These are phyloP conservation scores for Pitangus sulphuratus DNA, from an alignment of 2,797 vertebrate species.

Conservation along the genomic window DNA sequence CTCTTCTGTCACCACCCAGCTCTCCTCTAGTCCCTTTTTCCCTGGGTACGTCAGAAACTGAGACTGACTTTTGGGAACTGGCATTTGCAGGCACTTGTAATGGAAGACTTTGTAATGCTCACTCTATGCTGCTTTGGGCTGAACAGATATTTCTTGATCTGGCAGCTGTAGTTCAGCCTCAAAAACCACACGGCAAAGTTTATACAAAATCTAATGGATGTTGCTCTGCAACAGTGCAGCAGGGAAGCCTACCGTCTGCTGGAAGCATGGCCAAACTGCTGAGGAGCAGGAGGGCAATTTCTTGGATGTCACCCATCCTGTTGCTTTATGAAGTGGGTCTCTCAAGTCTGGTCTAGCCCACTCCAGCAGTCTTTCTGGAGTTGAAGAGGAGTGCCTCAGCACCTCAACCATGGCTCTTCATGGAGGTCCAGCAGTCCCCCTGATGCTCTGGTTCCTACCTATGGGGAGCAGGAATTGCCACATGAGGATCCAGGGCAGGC, in stretches of 20 bases:
- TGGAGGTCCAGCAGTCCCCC: fast-evolving
- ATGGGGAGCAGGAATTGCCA: not conserved
- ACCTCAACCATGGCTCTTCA: not conserved
- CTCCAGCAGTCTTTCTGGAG: not conserved
- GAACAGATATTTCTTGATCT: not conserved
- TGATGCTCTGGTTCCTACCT: not conserved
- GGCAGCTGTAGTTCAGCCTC: not conserved
- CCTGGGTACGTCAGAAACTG: fast-evolving
- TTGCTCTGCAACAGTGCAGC: fast-evolving
- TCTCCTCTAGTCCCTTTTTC: not conserved
- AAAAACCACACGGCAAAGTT: fast-evolving
- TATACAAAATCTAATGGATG: fast-evolving
- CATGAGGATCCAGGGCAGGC: not conserved
- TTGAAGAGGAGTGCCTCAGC: not conserved
- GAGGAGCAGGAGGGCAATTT: not conserved
- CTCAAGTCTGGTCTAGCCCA: not conserved
- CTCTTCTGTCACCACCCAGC: fast-evolving
- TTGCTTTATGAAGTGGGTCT: not conserved
- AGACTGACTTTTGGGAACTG: not conserved
- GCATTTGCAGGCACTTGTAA: fast-evolving
- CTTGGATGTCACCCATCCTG: not conserved
- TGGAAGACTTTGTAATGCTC: not conserved
- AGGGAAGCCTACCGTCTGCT: fast-evolving
- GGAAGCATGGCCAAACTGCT: not conserved
- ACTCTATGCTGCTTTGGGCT: not conserved